Base-by-base conservation (phyloP, 2,888 invertebrate species). In the Oscheius sp. region DNA sequence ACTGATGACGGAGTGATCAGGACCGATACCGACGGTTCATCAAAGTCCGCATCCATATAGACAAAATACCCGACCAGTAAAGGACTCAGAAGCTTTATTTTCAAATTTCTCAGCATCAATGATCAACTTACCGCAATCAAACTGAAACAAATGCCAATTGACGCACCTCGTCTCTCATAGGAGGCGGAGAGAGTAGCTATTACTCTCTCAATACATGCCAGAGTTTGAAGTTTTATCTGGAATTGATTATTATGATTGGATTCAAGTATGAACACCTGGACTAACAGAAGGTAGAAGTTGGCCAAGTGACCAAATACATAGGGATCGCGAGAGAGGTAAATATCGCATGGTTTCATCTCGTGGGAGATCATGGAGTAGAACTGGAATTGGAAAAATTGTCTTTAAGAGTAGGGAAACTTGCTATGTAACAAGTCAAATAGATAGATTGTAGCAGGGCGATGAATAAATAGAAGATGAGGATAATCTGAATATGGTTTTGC, bases 51-150 rank as follows among this genome's bases (percentile, higher is more conserved):
- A n/a, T 33, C 35, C 1, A 33, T 10, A 35, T 59, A 59, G 59
- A 59, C 33, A 11, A 35, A 32, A 35, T 59, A 59, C 7, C 42
- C 59, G 59, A 59, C 32, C 13, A 32, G 59, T 7, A 59, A 9
- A 4, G 59, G 59, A 11, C 37, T 37, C 10, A 59, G 59, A 21
- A 59, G 59, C 59, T 59, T 33, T 7, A 55, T 21, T 9, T 55
- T 55, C 21, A 55, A 10, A 32, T 4, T 11, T 10, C 13, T 5
- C 2, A 37, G 33, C 7, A 59, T 2, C 42, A 37, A 1, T 59
- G 11, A 33, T 59, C 59, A 59, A 59, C 53, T 58, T 58, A 58
- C 58, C 58, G 58, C 29, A 58, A 58, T 33, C 58, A 58, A 11
- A 21, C 32, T 33, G 58, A 58, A 58, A 21, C 32, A 21, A 33